A percentile compares a stretch with the other conserved stretches of the same genome.
These are phyloP conservation scores for Mycteria americana DNA, from an alignment of 2,797 vertebrate genomes.

Conservation along the genomic window DNA sequence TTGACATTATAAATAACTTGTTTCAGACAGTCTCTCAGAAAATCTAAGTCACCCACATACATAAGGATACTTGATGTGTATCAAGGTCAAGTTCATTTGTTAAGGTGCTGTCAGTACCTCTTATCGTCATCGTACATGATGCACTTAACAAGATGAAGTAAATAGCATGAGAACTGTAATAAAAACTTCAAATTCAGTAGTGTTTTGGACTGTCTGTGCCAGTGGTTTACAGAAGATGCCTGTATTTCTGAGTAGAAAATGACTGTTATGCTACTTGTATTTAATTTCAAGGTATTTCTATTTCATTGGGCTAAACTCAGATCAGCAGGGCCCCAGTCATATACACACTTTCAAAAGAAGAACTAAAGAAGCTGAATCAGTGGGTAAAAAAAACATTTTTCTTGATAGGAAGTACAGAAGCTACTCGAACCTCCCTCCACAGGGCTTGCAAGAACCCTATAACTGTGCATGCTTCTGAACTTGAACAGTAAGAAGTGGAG, in stretches of 20 bases:
- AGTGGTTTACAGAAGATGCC: background rate
- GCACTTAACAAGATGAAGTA: background rate
- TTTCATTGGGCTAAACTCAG: background rate
- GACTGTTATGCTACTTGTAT: background rate
- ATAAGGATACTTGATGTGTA: background rate
- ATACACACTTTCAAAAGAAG: background rate
- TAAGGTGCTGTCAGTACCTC: background rate
- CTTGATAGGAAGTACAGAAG: background rate
- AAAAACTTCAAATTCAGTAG: background rate
- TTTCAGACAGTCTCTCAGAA: background rate
- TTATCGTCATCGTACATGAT: background rate
- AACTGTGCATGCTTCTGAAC: background rate
- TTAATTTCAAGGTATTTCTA: background rate
- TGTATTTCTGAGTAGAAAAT: background rate
- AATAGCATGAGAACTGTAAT: background rate
- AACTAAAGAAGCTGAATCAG: background rate
- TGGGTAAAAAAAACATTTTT: background rate
- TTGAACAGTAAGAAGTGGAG: background rate
- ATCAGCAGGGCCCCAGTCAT: background rate
- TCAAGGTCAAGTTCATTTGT: background rate
- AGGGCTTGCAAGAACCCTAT: background rate
- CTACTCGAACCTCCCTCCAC: background rate
- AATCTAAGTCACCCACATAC: background rate
- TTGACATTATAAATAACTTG: background rate
- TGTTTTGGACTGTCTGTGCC: background rate